Evolutionary conservation across 1,140 invertebrate genomes (phyloP), one percentile per base, ranked within the genome.

Genomic region (Grapholita molesta): DNA sequence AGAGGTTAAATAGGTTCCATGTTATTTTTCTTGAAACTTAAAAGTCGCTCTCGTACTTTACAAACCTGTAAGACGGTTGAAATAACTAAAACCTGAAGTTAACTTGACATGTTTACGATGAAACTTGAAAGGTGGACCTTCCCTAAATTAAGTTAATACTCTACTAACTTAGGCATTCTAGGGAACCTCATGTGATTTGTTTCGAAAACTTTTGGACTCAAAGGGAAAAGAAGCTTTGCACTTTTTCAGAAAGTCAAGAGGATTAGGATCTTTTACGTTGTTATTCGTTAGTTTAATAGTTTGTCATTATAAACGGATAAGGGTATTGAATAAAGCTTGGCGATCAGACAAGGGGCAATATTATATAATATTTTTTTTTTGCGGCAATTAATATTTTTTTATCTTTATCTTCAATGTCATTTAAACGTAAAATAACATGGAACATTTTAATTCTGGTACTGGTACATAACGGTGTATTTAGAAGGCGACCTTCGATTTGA

Each of bases 171-270:
- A 25, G 28, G 12, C 25, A 15, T 48, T 8, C 42, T 48, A 5
- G 18, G 42, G 42, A 21, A n/a, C 21, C 11, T 42, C 12, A 6
- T 42, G 55, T 61, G 25, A 61, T 61, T 61, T 32, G 55, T 61
- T 61, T 61, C 30, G 1, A 30, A 15, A 61, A 61, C 24, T 32
- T 61, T 28, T 1, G 7, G 25, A 18, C n/a, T 61, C 25, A 61
- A 61, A 30, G 55, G 55, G 11, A n/a, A n/a, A n/a, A n/a, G n/a
- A n/a, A n/a, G 5, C 24, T 53, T 25, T 25, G 25, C 53, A 15
- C 24, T 57, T 57, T 61, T 61, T 61, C 28, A 15, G 12, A 61
- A 61, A 61, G 11, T 15, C 15, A 30, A 61, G 55, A 61, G 55
- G 55, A 61, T 32, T 32, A 30, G 28, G 18, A n/a, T 12, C 53